Evolutionary conservation across 2,888 invertebrate species (phyloP).

Genomic region (Folsomia candida): DNA sequence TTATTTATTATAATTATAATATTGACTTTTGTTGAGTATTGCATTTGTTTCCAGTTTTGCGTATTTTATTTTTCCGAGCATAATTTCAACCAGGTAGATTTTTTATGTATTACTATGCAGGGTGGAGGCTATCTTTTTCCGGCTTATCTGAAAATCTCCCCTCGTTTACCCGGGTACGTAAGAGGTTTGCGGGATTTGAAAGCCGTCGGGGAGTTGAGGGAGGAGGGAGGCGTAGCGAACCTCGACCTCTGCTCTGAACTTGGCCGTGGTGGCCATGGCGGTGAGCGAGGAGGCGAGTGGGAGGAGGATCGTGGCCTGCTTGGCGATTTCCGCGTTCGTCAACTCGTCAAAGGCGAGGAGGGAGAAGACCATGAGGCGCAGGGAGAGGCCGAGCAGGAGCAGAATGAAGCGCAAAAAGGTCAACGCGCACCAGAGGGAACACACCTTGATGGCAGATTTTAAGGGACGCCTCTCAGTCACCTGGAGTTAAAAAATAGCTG

Average conservation of each 20-base stretch:
- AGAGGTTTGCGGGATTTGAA: not conserved
- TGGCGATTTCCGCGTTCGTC: not conserved
- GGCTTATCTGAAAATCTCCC: too few relatives aligned
- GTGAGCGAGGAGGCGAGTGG: not conserved
- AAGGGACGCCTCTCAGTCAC: not conserved
- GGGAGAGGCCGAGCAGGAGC: not conserved
- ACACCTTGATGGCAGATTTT: not conserved
- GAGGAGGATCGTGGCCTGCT: not conserved
- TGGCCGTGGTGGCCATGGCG: not conserved
- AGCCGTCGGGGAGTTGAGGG: not conserved
- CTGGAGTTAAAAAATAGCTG: too few relatives aligned
- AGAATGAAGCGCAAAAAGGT: not conserved
- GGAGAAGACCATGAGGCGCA: not conserved
- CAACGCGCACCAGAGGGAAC: not conserved
- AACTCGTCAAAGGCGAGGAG: not conserved
- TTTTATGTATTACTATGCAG: too few relatives aligned
- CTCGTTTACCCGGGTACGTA: not conserved
- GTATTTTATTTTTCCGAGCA: too few relatives aligned
- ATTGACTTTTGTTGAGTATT: too few relatives aligned
- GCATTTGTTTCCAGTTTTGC: too few relatives aligned
- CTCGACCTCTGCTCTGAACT: conserved; percentile 1
- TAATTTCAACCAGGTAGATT: too few relatives aligned
- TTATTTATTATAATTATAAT: too few relatives aligned
- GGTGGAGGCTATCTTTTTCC: too few relatives aligned
- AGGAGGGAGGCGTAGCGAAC: not conserved